These are phyloP conservation scores for Tragopan temminckii DNA, from an alignment of 2,797 vertebrate species.

Conservation along the genomic window DNA sequence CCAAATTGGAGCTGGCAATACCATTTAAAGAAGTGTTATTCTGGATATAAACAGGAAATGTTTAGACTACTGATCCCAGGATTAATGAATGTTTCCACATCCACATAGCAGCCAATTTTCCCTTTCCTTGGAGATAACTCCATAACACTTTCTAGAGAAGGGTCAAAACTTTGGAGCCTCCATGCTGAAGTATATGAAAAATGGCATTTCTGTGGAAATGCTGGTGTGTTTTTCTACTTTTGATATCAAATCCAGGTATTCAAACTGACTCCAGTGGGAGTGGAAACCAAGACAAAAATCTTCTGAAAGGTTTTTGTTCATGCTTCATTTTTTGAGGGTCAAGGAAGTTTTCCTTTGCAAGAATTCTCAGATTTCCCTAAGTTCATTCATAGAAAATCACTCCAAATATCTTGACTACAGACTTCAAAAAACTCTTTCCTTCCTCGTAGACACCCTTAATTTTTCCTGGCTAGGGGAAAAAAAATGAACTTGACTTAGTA, in stretches of 20 bases:
- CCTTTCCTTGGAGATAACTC: slow-evolving; percentile 52
- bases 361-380: neutral
- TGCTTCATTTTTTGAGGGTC: slow-evolving; percentile 17
- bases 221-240: slow-evolving; percentile 1
- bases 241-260: slow-evolving; percentile 29
- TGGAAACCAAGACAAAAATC: neutral
- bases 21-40: slow-evolving; percentile 60
- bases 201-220: slow-evolving; percentile 17
- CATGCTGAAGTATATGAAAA: slow-evolving; percentile 25
- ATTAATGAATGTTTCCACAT: slow-evolving; percentile 65
- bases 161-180: slow-evolving; percentile 1
- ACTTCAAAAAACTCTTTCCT: neutral
- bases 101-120: slow-evolving; percentile 49
- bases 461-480: neutral
- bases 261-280: slow-evolving; percentile 11
- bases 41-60: slow-evolving; percentile 76
- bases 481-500: neutral
- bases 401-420: neutral
- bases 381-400: slow-evolving; percentile 15
- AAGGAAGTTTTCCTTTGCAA: slow-evolving; percentile 20
- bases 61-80: slow-evolving; percentile 64
- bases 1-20: slow-evolving; percentile 62
- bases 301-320: slow-evolving; percentile 26
- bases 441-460: neutral
- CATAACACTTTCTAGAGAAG: slow-evolving; percentile 46